phyloP scores from a whole-genome alignment of 2,888 invertebrate species.

The Anagyrus pseudococci region DNA sequence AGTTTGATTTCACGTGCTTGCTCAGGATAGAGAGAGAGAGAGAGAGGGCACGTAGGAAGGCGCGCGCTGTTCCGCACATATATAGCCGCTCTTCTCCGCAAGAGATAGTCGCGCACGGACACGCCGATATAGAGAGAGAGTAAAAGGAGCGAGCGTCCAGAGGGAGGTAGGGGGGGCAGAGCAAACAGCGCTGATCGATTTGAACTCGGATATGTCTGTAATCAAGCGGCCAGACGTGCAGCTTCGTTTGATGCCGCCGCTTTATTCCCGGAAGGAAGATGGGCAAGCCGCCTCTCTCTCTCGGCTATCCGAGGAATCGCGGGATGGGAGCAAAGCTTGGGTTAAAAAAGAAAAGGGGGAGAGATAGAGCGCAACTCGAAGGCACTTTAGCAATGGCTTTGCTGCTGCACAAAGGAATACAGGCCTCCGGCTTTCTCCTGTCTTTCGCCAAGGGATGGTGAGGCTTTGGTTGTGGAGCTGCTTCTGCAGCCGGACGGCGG shows the following conservation, averaged over 20 bases:
- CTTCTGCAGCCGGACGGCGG: background rate
- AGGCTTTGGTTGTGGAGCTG: constrained; percentile 14
- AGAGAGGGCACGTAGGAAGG: constrained; percentile 42
- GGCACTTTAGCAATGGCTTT: constrained; percentile 31
- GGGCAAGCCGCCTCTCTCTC: too few species aligned
- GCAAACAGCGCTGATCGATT: constrained; percentile 49
- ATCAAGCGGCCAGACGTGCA: constrained; percentile 54
- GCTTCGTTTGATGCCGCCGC: constrained; percentile 37
- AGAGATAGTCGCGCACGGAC: background rate
- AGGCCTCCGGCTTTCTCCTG: background rate
- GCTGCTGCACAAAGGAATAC: constrained; percentile 24
- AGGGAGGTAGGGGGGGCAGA: constrained; percentile 30
- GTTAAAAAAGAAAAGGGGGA: background rate
- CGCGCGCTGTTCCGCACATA: constrained; percentile 24
- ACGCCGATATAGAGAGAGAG: constrained; percentile 36
- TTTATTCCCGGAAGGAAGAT: constrained; percentile 35
- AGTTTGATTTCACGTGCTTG: constrained; percentile 48
- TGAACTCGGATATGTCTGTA: constrained; percentile 59
- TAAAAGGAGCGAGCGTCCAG: constrained; percentile 19
- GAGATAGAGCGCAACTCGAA: constrained; percentile 15
- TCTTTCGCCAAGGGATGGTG: background rate
- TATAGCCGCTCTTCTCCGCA: background rate
- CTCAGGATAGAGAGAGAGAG: too few species aligned
- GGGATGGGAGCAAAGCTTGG: background rate
- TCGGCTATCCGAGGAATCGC: background rate